Percentiles rank a stretch among this genome's conserved stretches.
phyloP scores from a whole-genome alignment of 2,113 vertebrate species.

The Zonotrichia leucophrys region DNA sequence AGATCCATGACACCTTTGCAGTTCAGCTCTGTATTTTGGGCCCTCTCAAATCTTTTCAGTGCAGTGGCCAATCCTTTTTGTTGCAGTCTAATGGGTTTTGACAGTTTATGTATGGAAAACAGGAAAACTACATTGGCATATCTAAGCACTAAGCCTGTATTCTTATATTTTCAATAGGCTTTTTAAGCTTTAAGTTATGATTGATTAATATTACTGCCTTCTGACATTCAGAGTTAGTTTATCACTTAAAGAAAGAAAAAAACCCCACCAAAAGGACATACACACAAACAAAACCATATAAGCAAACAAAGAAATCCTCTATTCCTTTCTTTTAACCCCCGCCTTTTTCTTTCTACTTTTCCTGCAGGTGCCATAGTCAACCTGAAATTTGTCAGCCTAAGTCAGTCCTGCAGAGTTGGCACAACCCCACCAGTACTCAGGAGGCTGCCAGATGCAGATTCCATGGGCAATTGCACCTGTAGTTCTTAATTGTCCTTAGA shows the following conservation, averaged over 20 bases:
- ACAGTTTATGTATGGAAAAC: neutral
- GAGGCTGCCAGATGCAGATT: conserved; percentile 33
- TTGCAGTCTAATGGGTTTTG: neutral
- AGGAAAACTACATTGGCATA: neutral
- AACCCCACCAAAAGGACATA: neutral
- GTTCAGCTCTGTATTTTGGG: neutral
- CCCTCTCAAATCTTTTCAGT: neutral
- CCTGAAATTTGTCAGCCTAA: neutral
- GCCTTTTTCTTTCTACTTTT: neutral
- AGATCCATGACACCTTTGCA: neutral
- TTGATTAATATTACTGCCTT: neutral
- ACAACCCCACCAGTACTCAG: neutral
- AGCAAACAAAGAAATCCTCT: neutral
- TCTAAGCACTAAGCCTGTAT: neutral
- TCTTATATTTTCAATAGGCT: neutral
- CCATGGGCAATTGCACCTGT: conserved; percentile 26
- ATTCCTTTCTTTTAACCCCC: neutral
- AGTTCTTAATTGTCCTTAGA: conserved; percentile 6
- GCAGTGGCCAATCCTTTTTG: neutral
- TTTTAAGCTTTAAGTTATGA: neutral
- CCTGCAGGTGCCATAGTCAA: neutral
- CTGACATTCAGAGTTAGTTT: neutral
- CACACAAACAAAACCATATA: rapidly evolving
- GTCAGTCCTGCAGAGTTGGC: neutral
- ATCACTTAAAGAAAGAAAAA: neutral